Conservation (phyloP, 2,888 invertebrate species). For the Hirtodrosophila cameraria region DNA sequence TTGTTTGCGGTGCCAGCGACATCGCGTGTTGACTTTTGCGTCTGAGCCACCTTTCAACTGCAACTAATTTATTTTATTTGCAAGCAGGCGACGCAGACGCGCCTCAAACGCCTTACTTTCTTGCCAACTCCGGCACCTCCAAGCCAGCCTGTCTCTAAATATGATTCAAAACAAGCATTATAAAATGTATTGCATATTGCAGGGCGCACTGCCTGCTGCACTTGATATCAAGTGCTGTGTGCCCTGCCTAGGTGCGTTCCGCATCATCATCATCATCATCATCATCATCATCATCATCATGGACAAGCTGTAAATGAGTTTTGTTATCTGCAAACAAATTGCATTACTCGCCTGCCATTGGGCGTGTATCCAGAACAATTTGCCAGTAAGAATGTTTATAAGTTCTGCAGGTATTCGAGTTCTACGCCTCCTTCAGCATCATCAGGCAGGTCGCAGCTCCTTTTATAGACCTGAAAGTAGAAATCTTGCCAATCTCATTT, state of each 20-base stretch:
- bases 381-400: conserved; percentile 10
- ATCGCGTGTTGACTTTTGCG: conserved; percentile 76
- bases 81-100: conserved; percentile 52
- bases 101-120: background rate
- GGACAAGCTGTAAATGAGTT: conserved; percentile 73
- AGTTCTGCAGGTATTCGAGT: too few relatives aligned
- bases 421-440: conserved; percentile 11
- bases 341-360: conserved; percentile 33
- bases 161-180: conserved; percentile 78
- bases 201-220: conserved; percentile 3
- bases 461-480: too few relatives aligned
- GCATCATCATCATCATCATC: conserved; percentile 39
- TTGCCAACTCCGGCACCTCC: background rate
- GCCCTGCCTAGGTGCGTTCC: conserved; percentile 27
- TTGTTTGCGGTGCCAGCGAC: conserved; percentile 77
- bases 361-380: background rate
- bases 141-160: conserved; percentile 36
- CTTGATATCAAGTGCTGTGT: too few relatives aligned
- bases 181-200: conserved; percentile 68
- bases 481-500: too few relatives aligned
- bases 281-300: conserved; percentile 51
- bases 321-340: conserved; percentile 72
- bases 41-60: conserved; percentile 79
- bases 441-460: too few relatives aligned
- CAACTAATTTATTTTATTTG: conserved; percentile 80